Percentiles rank a stretch among this genome's conserved stretches.
phyloP scores from a whole-genome alignment of 2,797 vertebrate species.

The Amphiprion clarkii region DNA sequence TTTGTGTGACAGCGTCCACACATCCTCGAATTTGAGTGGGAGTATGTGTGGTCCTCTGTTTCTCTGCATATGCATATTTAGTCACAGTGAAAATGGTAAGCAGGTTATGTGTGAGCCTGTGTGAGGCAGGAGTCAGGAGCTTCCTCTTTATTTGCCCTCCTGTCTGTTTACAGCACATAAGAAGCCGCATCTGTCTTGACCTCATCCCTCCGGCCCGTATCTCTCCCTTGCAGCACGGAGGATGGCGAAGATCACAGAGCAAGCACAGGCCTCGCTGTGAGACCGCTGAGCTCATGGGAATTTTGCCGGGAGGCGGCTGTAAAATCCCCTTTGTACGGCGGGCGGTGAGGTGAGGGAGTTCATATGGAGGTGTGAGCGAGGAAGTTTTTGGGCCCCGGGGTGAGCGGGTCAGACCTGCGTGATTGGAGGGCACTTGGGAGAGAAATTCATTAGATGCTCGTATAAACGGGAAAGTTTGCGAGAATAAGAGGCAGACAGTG shows the following conservation, averaged over 20 bases:
- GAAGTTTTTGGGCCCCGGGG: slow-evolving; percentile 1
- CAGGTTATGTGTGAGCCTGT: slow-evolving; percentile 71
- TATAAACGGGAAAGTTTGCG: slow-evolving; percentile 29
- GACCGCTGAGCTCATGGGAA: slow-evolving; percentile 38
- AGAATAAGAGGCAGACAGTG: slow-evolving; percentile 17
- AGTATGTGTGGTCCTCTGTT: slow-evolving; percentile 54
- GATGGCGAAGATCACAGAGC: slow-evolving; percentile 40
- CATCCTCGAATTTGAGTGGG: slow-evolving; percentile 22
- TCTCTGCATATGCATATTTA: slow-evolving; percentile 65
- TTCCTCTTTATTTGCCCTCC: slow-evolving; percentile 55
- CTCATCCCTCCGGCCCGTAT: slow-evolving; percentile 61
- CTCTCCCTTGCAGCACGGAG: slow-evolving; percentile 53
- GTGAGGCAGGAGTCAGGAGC: slow-evolving; percentile 42
- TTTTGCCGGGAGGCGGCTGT: slow-evolving; percentile 16
- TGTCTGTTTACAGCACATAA: slow-evolving; percentile 60
- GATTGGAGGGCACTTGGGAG: neutral
- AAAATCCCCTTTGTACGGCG: slow-evolving; percentile 41
- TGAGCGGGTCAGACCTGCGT: slow-evolving; percentile 11
- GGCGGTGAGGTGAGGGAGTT: slow-evolving; percentile 21
- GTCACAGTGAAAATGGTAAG: slow-evolving; percentile 70
- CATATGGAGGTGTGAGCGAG: slow-evolving; percentile 2
- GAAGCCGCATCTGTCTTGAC: slow-evolving; percentile 53
- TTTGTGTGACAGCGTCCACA: slow-evolving; percentile 23
- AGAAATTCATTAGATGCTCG: slow-evolving; percentile 7
- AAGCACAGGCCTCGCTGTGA: slow-evolving; percentile 22